Percentiles rank a stretch among this genome's conserved stretches.
Conservation (phyloP, 2,888 invertebrate species). For the Aphodius sticticus region DNA sequence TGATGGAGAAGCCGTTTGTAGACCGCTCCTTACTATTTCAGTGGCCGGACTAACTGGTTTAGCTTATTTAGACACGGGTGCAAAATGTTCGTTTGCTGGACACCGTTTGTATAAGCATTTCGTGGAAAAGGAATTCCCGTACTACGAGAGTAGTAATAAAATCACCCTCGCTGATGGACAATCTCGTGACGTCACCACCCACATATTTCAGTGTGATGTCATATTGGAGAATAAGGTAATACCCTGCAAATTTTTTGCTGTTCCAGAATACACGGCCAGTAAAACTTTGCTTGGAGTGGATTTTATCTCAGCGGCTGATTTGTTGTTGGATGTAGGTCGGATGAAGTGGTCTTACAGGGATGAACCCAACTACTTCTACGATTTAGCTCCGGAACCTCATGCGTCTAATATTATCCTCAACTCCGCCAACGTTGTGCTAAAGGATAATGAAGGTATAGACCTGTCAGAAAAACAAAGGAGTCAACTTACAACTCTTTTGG, state of each 20-base stretch:
- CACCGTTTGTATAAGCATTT: conserved; percentile 13
- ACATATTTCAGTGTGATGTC: not conserved
- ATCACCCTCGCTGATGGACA: conserved; percentile 5
- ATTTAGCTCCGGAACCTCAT: not conserved
- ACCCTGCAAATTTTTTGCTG: not conserved
- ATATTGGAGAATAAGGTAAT: not conserved
- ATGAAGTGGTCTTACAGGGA: not conserved
- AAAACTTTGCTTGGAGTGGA: not conserved
- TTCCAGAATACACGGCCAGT: not conserved
- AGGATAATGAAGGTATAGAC: not conserved
- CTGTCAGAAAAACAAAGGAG: not conserved
- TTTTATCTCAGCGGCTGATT: not conserved
- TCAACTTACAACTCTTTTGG: not conserved
- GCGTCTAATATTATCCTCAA: not conserved
- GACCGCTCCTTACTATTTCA: conserved; percentile 19
- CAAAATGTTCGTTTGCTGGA: not conserved
- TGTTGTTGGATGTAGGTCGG: not conserved
- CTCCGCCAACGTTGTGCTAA: not conserved
- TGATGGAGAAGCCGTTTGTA: not conserved
- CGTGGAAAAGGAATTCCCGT: not conserved
- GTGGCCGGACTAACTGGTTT: not conserved
- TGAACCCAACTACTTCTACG: not conserved
- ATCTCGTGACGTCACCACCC: not conserved
- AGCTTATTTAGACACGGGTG: conserved; percentile 9
- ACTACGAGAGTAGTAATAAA: not conserved